phyloP scores from a whole-genome alignment of 2,888 invertebrate genomes.

The Tetragonula carbonaria region DNA sequence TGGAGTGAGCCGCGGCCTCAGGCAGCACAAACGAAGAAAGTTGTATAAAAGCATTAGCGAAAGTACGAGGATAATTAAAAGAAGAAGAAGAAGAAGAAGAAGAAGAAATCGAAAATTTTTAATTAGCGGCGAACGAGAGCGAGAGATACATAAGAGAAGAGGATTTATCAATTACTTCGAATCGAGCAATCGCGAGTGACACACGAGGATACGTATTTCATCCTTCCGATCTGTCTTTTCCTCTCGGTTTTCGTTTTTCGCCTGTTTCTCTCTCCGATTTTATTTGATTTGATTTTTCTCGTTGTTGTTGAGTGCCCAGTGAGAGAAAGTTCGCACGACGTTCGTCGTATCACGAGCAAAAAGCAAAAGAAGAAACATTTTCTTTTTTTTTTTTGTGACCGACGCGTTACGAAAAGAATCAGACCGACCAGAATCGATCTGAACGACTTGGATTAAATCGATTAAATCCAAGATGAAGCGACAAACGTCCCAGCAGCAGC shows the following conservation, averaged over 20 bases:
- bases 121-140: neutral
- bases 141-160: slow-evolving; percentile 26
- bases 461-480: slow-evolving; percentile 89
- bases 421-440: slow-evolving; percentile 18
- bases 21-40: slow-evolving; percentile 61
- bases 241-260: neutral
- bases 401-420: slow-evolving; percentile 16
- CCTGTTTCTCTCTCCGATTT: neutral
- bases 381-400: slow-evolving; percentile 17
- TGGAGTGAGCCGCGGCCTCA: slow-evolving; percentile 84
- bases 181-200: slow-evolving; percentile 58
- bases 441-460: slow-evolving; percentile 65
- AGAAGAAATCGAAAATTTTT: slow-evolving; percentile 26
- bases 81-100: slow-evolving; percentile 9
- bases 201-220: slow-evolving; percentile 31
- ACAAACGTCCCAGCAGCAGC: slow-evolving; percentile 85
- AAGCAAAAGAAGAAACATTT: neutral
- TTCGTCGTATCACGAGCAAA: slow-evolving; percentile 1
- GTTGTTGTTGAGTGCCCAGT: slow-evolving; percentile 63
- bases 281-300: neutral
- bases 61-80: neutral
- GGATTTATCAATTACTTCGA: slow-evolving; percentile 35
- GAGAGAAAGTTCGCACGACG: slow-evolving; percentile 44
- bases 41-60: slow-evolving; percentile 21
- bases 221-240: neutral